phyloP scores from a whole-genome alignment of 2,888 invertebrate species.

The Nemurella pictetii region DNA sequence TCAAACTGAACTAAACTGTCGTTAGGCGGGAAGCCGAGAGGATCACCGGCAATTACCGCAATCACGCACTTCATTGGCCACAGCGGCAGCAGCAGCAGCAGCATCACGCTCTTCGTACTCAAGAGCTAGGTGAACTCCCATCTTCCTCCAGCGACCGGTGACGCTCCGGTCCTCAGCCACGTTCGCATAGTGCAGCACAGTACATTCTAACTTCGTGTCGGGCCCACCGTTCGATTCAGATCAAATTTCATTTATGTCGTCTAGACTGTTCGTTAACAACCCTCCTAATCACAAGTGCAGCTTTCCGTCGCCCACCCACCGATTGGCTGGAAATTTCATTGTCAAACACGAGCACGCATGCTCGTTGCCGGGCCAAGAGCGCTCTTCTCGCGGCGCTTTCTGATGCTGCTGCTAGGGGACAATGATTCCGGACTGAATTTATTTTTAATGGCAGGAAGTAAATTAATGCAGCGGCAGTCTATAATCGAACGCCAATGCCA shows the following conservation, averaged over 20 bases:
- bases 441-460: slow-evolving; percentile 5
- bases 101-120: neutral
- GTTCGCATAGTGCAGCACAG: neutral
- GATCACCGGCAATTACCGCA: neutral
- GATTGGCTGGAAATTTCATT: neutral
- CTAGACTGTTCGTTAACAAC: slow-evolving; percentile 10
- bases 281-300: neutral
- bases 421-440: neutral
- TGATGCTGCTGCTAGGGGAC: neutral
- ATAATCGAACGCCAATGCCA: slow-evolving; percentile 13
- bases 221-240: neutral
- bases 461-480: neutral
- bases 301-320: neutral
- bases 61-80: neutral
- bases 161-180: too few species aligned
- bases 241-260: neutral
- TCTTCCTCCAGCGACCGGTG: neutral
- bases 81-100: too few species aligned
- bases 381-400: neutral
- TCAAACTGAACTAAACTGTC: neutral
- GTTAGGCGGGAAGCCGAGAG: neutral
- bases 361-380: neutral
- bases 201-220: neutral
- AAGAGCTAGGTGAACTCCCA: neutral
- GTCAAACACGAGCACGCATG: neutral